Evolutionary conservation across 2,113 vertebrate genomes (phyloP), one percentile per base, ranked within the genome.

Genomic region (Triplophysa rosa): DNA sequence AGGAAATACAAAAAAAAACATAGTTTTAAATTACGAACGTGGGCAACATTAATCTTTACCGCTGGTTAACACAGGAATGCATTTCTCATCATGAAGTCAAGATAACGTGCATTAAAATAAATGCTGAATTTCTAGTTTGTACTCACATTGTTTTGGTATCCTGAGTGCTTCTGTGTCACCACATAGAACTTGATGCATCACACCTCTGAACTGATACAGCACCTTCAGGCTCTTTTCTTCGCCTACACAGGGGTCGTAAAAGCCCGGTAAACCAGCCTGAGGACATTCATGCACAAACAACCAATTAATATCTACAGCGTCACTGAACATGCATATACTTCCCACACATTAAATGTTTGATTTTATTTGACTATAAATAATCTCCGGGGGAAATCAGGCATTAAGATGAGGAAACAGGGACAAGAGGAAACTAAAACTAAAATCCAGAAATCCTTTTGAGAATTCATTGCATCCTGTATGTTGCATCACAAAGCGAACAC

Each of bases 61-160:
- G 29, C n/a, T 42, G 63, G 33, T 59, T 40, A 72, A 40, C 29
- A 37, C 49, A 58, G 14, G 21, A 21, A 71, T 14, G 6, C 19
- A 71, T 58, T 40, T 58, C 29, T 40, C 29, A 59, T 59, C 19
- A 56, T 37, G 29, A 58, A 37, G 52, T 58, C 13, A 40, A 13
- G n/a, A 24, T 42, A 23, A 59, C 12, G 37, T 16, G 54, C 8
- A 72, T 42, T 10, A 8, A 74, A 63, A 63, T 26, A 26, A 74
- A 63, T 29, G 40, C n/a, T 21, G 14, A 54, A 24, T 45, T 33
- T 49, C 21, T 64, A 33, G n/a, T 19, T 37, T 63, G 77, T 26
- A 93, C 97, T 95, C 85, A 99, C 98, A 99, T 90, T 99, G 98
- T 95, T 98, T 99, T 92, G 98, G 98, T 98, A 99, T 98, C 94